Conservation (phyloP, 1,140 invertebrate species). For the Ceratitis capitata region DNA sequence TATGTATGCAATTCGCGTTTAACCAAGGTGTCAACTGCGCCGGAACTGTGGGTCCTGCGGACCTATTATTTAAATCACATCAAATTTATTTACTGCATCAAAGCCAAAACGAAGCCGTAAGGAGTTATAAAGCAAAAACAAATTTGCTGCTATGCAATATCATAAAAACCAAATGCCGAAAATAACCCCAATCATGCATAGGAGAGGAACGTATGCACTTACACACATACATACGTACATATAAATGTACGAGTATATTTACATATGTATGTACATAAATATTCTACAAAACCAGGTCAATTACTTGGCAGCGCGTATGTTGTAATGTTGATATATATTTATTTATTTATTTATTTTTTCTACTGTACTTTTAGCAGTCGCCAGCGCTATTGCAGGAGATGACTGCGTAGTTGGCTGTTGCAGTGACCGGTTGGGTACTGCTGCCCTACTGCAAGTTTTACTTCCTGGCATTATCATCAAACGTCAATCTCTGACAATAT, state of each 20-base stretch:
- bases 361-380: neutral
- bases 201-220: no score
- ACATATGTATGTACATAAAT: neutral
- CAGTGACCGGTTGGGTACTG: neutral
- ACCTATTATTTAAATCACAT: conserved; percentile 9
- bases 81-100: conserved; percentile 4
- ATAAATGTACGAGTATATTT: no score
- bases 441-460: conserved; percentile 9
- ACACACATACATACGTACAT: neutral
- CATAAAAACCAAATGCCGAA: conserved; percentile 14
- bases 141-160: neutral
- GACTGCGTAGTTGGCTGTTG: neutral
- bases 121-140: conserved; percentile 12
- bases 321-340: neutral
- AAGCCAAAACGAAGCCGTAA: neutral
- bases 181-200: no score
- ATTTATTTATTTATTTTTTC: no score
- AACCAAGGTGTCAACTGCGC: neutral
- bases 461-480: conserved; percentile 29
- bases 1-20: neutral
- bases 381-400: neutral
- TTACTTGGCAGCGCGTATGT: conserved; percentile 2
- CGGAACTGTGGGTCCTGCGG: neutral
- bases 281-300: conserved; percentile 9
- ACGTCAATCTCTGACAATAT: conserved; percentile 19